Evolutionary conservation across 2,113 vertebrate genomes (phyloP).

Genomic region (Hydrolagus affinis): DNA sequence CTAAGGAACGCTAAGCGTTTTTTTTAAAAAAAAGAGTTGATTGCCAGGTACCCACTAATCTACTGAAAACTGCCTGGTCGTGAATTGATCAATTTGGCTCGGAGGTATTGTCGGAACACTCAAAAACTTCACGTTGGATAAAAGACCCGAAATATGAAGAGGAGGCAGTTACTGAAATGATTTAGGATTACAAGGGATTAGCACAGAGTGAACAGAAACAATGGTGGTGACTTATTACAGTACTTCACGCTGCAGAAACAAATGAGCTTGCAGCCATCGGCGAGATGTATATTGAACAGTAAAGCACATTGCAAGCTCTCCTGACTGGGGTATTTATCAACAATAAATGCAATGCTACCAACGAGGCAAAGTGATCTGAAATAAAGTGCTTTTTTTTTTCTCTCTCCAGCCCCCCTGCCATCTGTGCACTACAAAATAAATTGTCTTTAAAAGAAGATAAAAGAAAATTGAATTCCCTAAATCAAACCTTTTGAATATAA

Average conservation of each 20-base stretch:
- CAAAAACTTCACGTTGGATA: not conserved
- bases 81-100: too few relatives aligned
- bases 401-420: too few relatives aligned
- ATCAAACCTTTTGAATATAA: not conserved
- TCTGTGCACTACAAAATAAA: not conserved
- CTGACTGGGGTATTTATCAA: not conserved
- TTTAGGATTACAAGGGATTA: not conserved
- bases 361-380: not conserved
- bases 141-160: constrained; percentile 7
- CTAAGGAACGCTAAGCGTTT: too few relatives aligned
- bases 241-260: not conserved
- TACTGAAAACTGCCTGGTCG: too few relatives aligned
- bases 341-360: not conserved
- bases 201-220: not conserved
- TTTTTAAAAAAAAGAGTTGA: too few relatives aligned
- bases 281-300: constrained; percentile 6
- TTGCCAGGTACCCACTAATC: too few relatives aligned
- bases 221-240: constrained; percentile 3
- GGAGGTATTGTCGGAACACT: too few relatives aligned
- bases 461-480: constrained; percentile 19
- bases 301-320: not conserved
- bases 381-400: not conserved
- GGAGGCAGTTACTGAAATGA: not conserved
- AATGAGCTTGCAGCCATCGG: not conserved
- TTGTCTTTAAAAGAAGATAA: not conserved